Evolutionary conservation across 2,797 vertebrate genomes (phyloP), one percentile per base, ranked within the genome.

Genomic region (Lagocephalus sceleratus): DNA sequence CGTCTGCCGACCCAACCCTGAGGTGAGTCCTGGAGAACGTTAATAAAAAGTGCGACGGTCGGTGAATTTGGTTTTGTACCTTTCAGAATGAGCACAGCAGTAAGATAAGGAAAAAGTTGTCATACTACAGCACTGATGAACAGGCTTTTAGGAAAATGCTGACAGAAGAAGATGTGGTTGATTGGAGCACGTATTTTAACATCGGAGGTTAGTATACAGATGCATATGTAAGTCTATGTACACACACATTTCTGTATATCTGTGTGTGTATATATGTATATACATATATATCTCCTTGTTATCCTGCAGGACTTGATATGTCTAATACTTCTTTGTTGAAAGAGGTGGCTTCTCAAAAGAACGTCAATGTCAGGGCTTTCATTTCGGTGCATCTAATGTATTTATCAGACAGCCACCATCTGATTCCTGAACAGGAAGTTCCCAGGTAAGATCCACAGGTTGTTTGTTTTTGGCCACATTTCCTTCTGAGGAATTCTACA

Each of bases 121-220:
- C 60, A 5, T 62, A 72, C 29, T 87, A 54, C 66, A 64, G 76
- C 64, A 77, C n/a, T n/a, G 82, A 89, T 52, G 70, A 76, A 14
- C 41, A 69, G 10, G 23, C 60, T 39, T 51, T 88, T 20, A 79
- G 48, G 60, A 71, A 45, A 66, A 60, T 82, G 52, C 23, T 89
- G 59, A 49, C 26, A 14, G 66, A 77, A 2, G 69, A 81, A 44
- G 59, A 82, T 41, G 50, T 42, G 4, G 2, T 88, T 20, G 83
- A 88, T 64, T 90, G 86, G 87, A 86, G 71, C 26, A 51, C 62
- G 12, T 40, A 44, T 19, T 85, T 85, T 42, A 0, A 68, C 0
- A 6, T 89, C 41, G 81, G 40, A 73, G 87, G 87, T 85, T 45
- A 60, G 66, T 61, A 16, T 19, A 10, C 40, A 42, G 1, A 42